These are phyloP conservation scores for Pagetopsis macropterus DNA, from an alignment of 2,797 vertebrate species.

Conservation along the genomic window DNA sequence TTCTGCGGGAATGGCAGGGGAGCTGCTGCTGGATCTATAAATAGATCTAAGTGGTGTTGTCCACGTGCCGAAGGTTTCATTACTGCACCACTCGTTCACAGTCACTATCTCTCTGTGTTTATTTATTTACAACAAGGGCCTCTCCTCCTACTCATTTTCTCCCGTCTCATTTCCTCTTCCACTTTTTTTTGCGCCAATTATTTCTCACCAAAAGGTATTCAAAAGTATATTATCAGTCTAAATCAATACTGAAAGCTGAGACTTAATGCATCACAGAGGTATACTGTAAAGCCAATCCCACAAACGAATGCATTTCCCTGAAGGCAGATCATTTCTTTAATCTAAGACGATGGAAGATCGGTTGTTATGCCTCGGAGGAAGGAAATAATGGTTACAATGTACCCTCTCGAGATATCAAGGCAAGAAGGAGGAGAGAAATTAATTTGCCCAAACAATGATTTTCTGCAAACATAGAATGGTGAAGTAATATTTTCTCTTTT, in stretches of 20 bases:
- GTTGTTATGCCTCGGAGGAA: conserved; percentile 54
- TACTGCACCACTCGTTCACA: conserved; percentile 48
- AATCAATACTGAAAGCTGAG: conserved; percentile 50
- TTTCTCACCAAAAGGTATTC: conserved; percentile 20
- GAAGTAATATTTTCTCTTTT: conserved; percentile 12
- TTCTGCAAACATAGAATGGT: conserved; percentile 27
- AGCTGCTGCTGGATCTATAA: conserved; percentile 74
- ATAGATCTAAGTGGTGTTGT: conserved; percentile 67
- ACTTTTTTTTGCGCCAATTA: conserved; percentile 13
- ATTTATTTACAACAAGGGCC: conserved; percentile 64
- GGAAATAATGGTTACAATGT: conserved; percentile 62
- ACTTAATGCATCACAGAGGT: conserved; percentile 44
- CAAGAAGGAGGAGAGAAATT: conserved; percentile 59
- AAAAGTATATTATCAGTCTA: conserved; percentile 26
- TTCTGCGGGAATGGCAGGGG: conserved; percentile 64
- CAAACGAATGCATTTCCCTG: conserved; percentile 20
- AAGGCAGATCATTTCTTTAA: conserved; percentile 42
- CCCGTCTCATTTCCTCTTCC: conserved; percentile 24
- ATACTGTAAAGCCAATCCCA: conserved; percentile 19
- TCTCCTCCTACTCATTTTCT: conserved; percentile 42
- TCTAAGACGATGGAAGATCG: conserved; percentile 40
- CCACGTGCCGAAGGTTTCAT: conserved; percentile 56
- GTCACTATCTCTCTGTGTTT: conserved; percentile 36
- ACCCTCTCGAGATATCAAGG: conserved; percentile 51
- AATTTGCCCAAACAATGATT: conserved; percentile 52